Evolutionary conservation across 2,797 vertebrate species (phyloP).

Genomic region (Moxostoma hubbsi): DNA sequence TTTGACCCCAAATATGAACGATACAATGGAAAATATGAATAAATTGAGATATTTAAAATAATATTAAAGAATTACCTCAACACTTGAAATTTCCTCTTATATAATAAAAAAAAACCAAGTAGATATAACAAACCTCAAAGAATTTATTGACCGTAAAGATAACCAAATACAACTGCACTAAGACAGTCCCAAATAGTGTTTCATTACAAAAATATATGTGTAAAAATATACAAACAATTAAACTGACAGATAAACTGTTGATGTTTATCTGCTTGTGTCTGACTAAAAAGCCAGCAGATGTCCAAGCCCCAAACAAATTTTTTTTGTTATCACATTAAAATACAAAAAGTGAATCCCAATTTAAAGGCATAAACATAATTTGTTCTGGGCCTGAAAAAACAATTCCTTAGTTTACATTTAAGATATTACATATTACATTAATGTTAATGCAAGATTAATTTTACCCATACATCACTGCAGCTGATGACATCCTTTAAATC

Average conservation of each 20-base stretch:
- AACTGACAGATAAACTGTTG: conserved; percentile 5
- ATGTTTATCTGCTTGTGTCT: neutral
- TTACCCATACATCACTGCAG: neutral
- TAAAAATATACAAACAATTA: conserved; percentile 13
- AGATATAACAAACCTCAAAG: neutral
- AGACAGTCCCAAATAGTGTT: conserved; percentile 15
- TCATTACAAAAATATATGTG: conserved; percentile 32
- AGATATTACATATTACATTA: neutral
- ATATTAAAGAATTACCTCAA: no score
- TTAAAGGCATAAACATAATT: neutral
- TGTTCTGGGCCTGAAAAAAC: neutral
- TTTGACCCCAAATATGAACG: no score
- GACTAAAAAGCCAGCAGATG: neutral
- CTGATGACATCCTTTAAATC: neutral
- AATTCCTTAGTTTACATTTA: no score
- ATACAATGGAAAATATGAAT: neutral
- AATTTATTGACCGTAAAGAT: conserved; percentile 22
- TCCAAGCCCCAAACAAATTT: neutral
- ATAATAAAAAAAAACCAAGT: neutral
- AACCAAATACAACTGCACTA: conserved; percentile 10
- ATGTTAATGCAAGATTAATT: neutral
- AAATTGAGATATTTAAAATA: no score
- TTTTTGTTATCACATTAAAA: neutral
- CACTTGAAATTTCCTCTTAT: no score
- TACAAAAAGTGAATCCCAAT: neutral